These are phyloP conservation scores for Plotosus lineatus DNA, from an alignment of 2,113 vertebrate genomes.

Conservation along the genomic window DNA sequence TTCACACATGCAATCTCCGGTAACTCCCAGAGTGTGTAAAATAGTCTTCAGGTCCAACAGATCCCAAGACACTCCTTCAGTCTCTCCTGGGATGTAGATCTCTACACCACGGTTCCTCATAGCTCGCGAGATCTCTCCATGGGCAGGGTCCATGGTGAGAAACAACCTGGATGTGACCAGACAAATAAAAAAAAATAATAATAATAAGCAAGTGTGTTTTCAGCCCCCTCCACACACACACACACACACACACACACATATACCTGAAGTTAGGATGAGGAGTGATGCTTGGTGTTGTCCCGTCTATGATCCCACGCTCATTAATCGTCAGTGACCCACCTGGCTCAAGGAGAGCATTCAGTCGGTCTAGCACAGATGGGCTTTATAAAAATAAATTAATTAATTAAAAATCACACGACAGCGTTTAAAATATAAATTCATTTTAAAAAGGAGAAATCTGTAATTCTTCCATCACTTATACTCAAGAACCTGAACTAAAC, in stretches of 20 bases:
- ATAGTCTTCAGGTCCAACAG: slow-evolving; percentile 84
- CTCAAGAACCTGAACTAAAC: background rate
- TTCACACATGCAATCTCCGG: slow-evolving; percentile 83
- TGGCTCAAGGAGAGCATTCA: slow-evolving; percentile 94
- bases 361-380: slow-evolving; percentile 92
- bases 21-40: slow-evolving; percentile 83
- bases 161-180: slow-evolving; percentile 79
- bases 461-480: too few relatives aligned
- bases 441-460: too few relatives aligned
- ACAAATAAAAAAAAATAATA: background rate
- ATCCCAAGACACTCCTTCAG: slow-evolving; percentile 74
- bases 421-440: too few relatives aligned
- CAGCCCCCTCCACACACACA: too few relatives aligned
- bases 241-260: too few relatives aligned
- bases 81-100: slow-evolving; percentile 86
- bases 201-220: too few relatives aligned
- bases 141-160: slow-evolving; percentile 92
- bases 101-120: slow-evolving; percentile 98
- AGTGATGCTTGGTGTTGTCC: slow-evolving; percentile 80
- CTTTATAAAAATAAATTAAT: slow-evolving; percentile 64
- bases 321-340: slow-evolving; percentile 90
- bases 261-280: slow-evolving; percentile 97
- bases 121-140: slow-evolving; percentile 95
- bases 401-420: too few relatives aligned
- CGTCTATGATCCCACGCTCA: slow-evolving; percentile 92